A percentile compares a stretch with the other conserved stretches of the same genome.
These are phyloP conservation scores for Hydropsyche betteni DNA, from an alignment of 2,888 invertebrate genomes.

Conservation along the genomic window DNA sequence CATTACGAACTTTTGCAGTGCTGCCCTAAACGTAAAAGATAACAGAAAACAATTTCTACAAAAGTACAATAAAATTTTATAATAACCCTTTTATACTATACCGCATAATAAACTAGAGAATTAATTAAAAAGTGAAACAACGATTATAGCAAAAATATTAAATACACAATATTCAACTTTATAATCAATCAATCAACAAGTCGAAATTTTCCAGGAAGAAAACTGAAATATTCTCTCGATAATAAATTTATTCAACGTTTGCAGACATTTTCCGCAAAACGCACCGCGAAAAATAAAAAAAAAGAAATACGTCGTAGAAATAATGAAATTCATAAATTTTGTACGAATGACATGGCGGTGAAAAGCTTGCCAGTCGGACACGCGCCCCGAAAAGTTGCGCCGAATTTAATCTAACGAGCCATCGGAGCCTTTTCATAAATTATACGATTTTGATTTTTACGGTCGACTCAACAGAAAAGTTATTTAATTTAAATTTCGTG, in stretches of 20 bases:
- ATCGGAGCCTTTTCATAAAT: constrained; percentile 4
- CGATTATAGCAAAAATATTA: too few relatives aligned
- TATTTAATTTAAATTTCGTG: constrained; percentile 27
- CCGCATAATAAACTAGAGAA: background rate
- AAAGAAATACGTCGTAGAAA: background rate
- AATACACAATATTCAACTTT: too few relatives aligned
- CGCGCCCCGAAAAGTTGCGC: constrained; percentile 7
- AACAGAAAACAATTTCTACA: constrained; percentile 15
- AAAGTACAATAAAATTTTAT: background rate
- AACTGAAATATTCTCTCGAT: constrained; percentile 4
- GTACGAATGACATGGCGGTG: background rate
- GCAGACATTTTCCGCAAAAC: too few relatives aligned
- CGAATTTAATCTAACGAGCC: constrained; percentile 4
- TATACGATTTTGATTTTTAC: constrained; percentile 22
- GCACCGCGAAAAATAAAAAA: too few relatives aligned
- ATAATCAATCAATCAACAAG: too few relatives aligned
- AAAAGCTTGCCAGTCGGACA: background rate
- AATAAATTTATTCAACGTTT: background rate
- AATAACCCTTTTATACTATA: background rate
- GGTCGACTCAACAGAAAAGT: constrained; percentile 3
- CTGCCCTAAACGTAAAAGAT: constrained; percentile 14
- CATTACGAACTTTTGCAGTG: constrained; percentile 22
- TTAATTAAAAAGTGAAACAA: background rate
- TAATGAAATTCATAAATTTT: background rate
- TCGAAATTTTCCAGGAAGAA: background rate